Evolutionary conservation across 2,797 vertebrate species (phyloP).

Genomic region (Betta splendens): DNA sequence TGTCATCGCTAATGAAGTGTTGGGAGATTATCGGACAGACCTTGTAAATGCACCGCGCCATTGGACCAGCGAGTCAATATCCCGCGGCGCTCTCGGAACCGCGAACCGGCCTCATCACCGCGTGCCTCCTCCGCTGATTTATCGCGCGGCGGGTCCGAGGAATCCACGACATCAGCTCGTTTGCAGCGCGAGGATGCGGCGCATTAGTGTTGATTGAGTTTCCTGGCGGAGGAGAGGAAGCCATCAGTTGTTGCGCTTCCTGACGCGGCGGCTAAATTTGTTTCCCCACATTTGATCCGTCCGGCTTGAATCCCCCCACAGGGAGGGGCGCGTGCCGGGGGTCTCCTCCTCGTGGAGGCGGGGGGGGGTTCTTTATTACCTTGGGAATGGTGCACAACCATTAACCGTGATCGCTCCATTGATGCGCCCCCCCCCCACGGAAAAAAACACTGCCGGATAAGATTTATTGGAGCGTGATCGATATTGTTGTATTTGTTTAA

Average conservation of each 20-base stretch:
- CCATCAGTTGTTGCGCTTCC: constrained; percentile 30
- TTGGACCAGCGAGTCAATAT: constrained; percentile 52
- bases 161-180: constrained; percentile 1
- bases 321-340: constrained; percentile 44
- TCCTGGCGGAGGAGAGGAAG: constrained; percentile 24
- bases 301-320: constrained; percentile 66
- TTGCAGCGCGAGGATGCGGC: constrained; percentile 12
- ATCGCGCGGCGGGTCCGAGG: constrained; percentile 7
- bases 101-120: background rate
- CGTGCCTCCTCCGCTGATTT: background rate
- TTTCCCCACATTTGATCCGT: constrained; percentile 55
- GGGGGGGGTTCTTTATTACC: constrained; percentile 53
- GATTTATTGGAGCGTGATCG: constrained; percentile 73
- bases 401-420: constrained; percentile 62
- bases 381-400: constrained; percentile 34
- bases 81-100: constrained; percentile 10
- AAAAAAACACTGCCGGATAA: constrained; percentile 47
- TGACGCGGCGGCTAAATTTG: constrained; percentile 32
- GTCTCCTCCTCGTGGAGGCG: constrained; percentile 51
- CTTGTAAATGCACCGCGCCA: constrained; percentile 30
- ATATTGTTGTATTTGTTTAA: constrained; percentile 70
- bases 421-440: constrained; percentile 56
- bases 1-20: constrained; percentile 47
- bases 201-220: constrained; percentile 36
- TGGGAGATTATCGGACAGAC: constrained; percentile 34